phyloP scores from a whole-genome alignment of 1,140 invertebrate species.

The Hydropsyche tenuis region DNA sequence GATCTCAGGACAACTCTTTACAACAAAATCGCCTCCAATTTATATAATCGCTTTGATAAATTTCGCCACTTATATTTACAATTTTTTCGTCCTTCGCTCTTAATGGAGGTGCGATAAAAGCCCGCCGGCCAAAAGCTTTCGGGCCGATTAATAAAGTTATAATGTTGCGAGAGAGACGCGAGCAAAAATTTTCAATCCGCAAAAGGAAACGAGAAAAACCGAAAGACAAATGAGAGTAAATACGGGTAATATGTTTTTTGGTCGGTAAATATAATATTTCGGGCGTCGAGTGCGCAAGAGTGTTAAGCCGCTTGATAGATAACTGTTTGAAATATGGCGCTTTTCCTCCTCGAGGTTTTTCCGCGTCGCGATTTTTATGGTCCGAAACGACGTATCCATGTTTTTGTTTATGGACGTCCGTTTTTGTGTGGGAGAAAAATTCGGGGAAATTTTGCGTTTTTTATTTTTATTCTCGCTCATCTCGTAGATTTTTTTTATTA shows the following conservation, averaged over 20 bases:
- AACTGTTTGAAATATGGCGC: constrained; percentile 4
- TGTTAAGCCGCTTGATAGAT: constrained; percentile 11
- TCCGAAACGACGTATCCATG: too few relatives aligned
- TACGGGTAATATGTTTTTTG: not conserved
- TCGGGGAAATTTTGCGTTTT: too few relatives aligned
- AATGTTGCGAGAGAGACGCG: not conserved
- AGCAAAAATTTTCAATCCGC: not conserved
- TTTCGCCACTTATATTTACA: too few relatives aligned
- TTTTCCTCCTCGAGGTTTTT: not conserved
- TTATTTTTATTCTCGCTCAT: too few relatives aligned
- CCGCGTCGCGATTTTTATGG: not conserved
- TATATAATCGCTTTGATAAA: too few relatives aligned
- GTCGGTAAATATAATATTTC: constrained; percentile 1
- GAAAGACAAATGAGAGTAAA: constrained; percentile 1
- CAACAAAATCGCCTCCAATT: too few relatives aligned
- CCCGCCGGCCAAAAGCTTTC: not conserved
- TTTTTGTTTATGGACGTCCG: too few relatives aligned
- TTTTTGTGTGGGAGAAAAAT: too few relatives aligned
- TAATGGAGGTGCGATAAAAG: not conserved
- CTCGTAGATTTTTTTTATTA: too few relatives aligned
- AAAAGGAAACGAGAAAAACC: not conserved
- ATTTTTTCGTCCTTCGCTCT: not conserved
- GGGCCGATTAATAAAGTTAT: constrained; percentile 12
- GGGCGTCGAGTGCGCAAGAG: not conserved
- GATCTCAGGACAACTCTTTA: too few relatives aligned